Evolutionary conservation across 2,113 vertebrate genomes (phyloP).

Genomic region (Chloroceryle aenea): DNA sequence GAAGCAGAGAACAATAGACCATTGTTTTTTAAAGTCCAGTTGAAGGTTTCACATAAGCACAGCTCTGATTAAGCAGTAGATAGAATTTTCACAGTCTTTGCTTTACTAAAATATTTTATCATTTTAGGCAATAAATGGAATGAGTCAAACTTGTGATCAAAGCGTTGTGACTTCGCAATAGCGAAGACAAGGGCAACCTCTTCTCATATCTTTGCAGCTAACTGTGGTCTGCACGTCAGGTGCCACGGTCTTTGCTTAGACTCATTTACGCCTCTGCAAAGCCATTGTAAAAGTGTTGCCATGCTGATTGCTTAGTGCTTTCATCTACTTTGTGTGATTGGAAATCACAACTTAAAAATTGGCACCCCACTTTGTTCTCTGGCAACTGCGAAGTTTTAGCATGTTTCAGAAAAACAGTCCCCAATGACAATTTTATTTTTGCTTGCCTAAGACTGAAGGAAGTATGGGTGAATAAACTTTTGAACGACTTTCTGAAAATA

Average conservation of each 20-base stretch:
- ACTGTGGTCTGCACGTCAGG: rapidly evolving
- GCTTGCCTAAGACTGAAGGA: background rate
- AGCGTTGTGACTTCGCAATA: constrained; percentile 8
- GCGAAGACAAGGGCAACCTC: background rate
- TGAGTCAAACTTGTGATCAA: background rate
- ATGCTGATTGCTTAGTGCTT: background rate
- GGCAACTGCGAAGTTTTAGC: background rate
- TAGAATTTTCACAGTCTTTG: background rate
- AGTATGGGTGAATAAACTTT: background rate
- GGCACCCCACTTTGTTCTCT: background rate
- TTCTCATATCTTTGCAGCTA: background rate
- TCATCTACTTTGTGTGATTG: background rate
- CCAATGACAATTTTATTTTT: background rate
- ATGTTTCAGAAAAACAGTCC: background rate
- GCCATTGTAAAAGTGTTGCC: background rate
- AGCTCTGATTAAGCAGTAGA: background rate
- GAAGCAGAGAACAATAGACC: background rate
- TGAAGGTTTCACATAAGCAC: background rate
- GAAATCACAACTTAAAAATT: background rate
- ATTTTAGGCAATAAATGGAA: constrained; percentile 4
- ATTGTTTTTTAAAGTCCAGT: background rate
- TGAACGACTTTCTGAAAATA: background rate
- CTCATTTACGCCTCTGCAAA: constrained; percentile 6
- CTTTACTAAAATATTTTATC: background rate
- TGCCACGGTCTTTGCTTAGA: background rate